A percentile compares a stretch with the other conserved stretches of the same genome.
phyloP scores from a whole-genome alignment of 1,140 invertebrate genomes.

The Andrena cerasifolii region DNA sequence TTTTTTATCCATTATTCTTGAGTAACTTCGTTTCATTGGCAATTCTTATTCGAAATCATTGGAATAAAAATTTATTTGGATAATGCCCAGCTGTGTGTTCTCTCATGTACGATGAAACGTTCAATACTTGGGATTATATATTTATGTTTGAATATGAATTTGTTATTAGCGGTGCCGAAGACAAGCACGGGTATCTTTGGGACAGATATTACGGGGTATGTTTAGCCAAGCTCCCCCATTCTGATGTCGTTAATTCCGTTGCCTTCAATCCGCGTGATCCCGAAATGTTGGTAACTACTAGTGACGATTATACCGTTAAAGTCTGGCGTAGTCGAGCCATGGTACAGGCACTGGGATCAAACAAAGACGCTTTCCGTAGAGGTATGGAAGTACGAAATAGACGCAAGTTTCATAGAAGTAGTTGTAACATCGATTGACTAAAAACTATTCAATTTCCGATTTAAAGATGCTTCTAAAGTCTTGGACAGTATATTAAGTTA shows the following conservation, averaged over 20 bases:
- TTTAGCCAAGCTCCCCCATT: constrained; percentile 89
- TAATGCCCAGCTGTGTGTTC: too few species aligned
- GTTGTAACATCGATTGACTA: constrained; percentile 79
- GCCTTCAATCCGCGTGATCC: constrained; percentile 93
- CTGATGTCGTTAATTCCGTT: constrained; percentile 93
- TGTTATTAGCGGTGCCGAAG: constrained; percentile 91
- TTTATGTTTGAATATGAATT: constrained; percentile 36
- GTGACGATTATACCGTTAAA: constrained; percentile 92
- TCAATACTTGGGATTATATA: too few species aligned
- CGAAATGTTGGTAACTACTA: constrained; percentile 93
- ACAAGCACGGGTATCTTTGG: constrained; percentile 93
- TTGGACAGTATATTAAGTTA: constrained; percentile 4
- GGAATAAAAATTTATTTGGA: too few species aligned
- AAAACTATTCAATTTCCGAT: constrained; percentile 80
- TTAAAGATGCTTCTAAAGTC: constrained; percentile 66
- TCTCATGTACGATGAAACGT: too few species aligned
- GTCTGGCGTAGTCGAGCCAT: constrained; percentile 85
- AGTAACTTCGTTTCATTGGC: too few species aligned
- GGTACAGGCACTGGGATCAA: constrained; percentile 78
- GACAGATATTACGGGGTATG: constrained; percentile 93
- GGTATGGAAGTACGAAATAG: constrained; percentile 80
- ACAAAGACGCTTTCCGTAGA: constrained; percentile 71
- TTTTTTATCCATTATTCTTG: too few species aligned
- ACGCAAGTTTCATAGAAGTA: constrained; percentile 73
- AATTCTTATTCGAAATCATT: too few species aligned